Evolutionary conservation across 2,797 vertebrate species (phyloP).

Genomic region (Brachyrhaphis roseni): DNA sequence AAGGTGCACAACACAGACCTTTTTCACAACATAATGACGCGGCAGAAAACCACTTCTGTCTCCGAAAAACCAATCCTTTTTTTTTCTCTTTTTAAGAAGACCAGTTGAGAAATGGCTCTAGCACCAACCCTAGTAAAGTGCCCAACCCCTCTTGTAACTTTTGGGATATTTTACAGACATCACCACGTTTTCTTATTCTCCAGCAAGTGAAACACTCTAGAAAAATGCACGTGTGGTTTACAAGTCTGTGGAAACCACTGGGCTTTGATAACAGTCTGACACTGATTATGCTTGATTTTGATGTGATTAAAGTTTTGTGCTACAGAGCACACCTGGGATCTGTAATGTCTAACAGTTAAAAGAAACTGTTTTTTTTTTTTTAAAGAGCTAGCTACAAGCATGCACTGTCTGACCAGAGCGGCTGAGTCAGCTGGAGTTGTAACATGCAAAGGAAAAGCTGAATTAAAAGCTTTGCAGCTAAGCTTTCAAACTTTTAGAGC

Average conservation of each 20-base stretch:
- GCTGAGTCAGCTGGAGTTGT: not conserved
- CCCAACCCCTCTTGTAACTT: not conserved
- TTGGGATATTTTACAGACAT: not conserved
- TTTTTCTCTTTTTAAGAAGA: not conserved
- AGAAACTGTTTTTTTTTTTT: not conserved
- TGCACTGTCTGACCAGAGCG: not conserved
- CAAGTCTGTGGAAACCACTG: not conserved
- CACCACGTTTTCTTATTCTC: not conserved
- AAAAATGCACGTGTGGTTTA: not conserved
- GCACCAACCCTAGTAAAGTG: not conserved
- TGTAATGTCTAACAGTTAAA: not conserved
- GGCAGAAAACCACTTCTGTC: not conserved
- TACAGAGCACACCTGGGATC: not conserved
- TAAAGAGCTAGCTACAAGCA: not conserved
- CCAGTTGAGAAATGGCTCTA: not conserved
- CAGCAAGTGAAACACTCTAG: not conserved
- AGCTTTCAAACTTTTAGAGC: no score
- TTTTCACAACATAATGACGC: not conserved
- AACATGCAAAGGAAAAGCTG: not conserved
- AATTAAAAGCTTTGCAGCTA: constrained; percentile 1
- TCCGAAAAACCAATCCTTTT: not conserved
- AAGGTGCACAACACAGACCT: not conserved
- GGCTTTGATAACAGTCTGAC: not conserved
- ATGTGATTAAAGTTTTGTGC: not conserved
- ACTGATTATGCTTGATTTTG: not conserved